Evolutionary conservation across 2,113 vertebrate species (phyloP).

Genomic region (Sciurus niger): DNA sequence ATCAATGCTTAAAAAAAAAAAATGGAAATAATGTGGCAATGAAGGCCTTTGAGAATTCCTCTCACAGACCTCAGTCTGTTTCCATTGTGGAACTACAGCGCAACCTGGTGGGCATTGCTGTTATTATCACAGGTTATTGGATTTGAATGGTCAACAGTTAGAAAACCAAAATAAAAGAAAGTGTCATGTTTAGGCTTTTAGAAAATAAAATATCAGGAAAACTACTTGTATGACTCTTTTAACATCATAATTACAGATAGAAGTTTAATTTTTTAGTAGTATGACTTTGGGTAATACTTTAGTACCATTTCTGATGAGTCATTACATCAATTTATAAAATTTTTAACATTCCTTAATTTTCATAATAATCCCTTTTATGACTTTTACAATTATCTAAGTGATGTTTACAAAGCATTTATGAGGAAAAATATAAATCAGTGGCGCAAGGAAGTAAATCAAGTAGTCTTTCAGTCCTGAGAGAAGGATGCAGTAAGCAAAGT

Average conservation of each 20-base stretch:
- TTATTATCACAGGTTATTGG: background rate
- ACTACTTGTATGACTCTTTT: background rate
- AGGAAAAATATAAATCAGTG: background rate
- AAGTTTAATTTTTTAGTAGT: background rate
- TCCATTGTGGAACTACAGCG: constrained; percentile 85
- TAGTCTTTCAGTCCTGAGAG: background rate
- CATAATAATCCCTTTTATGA: background rate
- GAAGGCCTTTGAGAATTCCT: background rate
- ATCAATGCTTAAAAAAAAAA: constrained; percentile 1
- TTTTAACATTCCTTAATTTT: constrained; percentile 41
- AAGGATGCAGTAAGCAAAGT: background rate
- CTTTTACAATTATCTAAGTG: background rate
- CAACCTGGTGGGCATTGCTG: constrained; percentile 84
- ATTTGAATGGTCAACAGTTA: background rate
- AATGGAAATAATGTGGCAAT: background rate
- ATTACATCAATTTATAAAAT: constrained; percentile 1
- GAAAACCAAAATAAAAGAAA: background rate
- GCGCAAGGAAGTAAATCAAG: constrained; percentile 17
- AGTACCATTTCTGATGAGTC: background rate
- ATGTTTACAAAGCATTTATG: background rate
- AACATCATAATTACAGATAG: background rate
- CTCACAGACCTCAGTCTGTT: background rate
- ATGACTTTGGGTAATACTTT: constrained; percentile 32
- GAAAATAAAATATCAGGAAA: constrained; percentile 24
- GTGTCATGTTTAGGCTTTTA: background rate